Percentiles rank a stretch among this genome's conserved stretches.
Conservation (phyloP, 2,888 invertebrate genomes). For the Taphrorychus bicolor region DNA sequence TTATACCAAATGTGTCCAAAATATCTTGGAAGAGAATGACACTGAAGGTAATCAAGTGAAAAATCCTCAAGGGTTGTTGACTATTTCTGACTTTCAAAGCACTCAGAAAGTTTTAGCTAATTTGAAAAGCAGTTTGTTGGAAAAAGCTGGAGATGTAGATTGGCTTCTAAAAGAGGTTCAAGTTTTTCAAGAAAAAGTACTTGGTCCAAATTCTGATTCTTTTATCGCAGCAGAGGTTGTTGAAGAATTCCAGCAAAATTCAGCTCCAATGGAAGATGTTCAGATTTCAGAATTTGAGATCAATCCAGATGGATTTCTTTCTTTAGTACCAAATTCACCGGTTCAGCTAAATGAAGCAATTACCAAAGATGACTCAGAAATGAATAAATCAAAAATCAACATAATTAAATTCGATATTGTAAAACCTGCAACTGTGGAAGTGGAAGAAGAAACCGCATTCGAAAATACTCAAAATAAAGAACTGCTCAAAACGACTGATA, state of each 20-base stretch:
- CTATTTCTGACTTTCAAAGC: conserved; percentile 10
- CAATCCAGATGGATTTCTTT: conserved; percentile 14
- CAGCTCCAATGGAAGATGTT: too few species aligned
- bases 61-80: too few species aligned
- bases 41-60: neutral
- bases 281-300: conserved; percentile 8
- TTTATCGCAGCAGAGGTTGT: too few species aligned
- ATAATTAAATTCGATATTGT: neutral
- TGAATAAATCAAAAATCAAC: conserved; percentile 1
- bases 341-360: neutral
- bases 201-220: too few species aligned
- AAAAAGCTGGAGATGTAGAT: too few species aligned
- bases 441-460: neutral
- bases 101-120: too few species aligned
- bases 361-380: too few species aligned
- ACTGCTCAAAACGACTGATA: too few species aligned
- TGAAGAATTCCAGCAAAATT: too few species aligned
- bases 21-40: conserved; percentile 7
- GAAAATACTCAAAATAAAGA: neutral
- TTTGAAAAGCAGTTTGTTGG: too few species aligned
- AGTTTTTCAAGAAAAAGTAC: too few species aligned
- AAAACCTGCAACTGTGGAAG: neutral
- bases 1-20: conserved; percentile 31
- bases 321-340: neutral
- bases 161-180: too few species aligned